Evolutionary conservation across 53 echinoderm and acorn worm species (phyloP).

Genomic region (Zoroaster sp.): DNA sequence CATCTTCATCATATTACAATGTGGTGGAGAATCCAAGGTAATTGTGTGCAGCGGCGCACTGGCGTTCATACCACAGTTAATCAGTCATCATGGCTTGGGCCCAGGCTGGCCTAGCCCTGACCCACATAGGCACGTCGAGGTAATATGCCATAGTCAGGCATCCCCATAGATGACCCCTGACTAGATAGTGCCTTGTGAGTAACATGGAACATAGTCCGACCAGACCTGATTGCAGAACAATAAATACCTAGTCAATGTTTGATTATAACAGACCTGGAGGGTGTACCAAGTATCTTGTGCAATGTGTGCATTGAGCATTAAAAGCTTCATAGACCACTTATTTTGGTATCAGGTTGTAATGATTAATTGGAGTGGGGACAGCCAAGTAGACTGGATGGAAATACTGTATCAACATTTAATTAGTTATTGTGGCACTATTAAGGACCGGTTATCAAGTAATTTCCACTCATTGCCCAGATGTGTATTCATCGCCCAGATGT

Average conservation of each 20-base stretch:
- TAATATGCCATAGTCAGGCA: background rate
- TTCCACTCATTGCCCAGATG: background rate
- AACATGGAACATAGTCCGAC: conserved; percentile 11
- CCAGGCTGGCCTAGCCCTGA: conserved; percentile 18
- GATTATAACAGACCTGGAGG: conserved; percentile 7
- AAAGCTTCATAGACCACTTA: background rate
- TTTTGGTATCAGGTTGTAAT: background rate
- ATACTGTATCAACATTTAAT: background rate
- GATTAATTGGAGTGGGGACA: background rate
- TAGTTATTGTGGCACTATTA: background rate
- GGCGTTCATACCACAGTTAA: conserved; percentile 24
- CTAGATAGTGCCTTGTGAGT: background rate
- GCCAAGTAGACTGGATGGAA: background rate
- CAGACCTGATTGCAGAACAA: conserved; percentile 11
- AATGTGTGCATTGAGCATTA: background rate
- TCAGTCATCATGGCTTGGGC: background rate
- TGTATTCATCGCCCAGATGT: no score
- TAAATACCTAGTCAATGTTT: conserved; percentile 21
- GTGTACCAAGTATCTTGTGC: background rate
- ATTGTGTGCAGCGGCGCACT: background rate
- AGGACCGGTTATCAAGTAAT: background rate
- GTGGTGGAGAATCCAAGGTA: conserved; percentile 8
- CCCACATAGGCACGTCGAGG: background rate
- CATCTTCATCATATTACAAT: conserved; percentile 12
- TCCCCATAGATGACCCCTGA: conserved; percentile 1